A percentile compares a stretch with the other conserved stretches of the same genome.
phyloP scores from a whole-genome alignment of 2,113 vertebrate genomes.

The Genyomyrus donnyi region DNA sequence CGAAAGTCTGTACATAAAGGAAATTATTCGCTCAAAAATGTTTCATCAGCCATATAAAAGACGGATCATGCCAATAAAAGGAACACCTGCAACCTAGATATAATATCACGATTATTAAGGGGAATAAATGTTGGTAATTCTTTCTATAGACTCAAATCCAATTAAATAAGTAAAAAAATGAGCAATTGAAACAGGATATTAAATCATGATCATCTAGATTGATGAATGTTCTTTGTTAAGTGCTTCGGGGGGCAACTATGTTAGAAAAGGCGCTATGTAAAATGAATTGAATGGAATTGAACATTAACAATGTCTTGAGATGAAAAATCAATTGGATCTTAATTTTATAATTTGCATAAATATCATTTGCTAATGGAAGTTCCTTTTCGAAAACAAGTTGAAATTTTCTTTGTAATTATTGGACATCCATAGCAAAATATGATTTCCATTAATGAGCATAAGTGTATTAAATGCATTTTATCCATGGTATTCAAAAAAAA shows the following conservation, averaged over 20 bases:
- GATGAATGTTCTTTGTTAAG: conserved; percentile 65
- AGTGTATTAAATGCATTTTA: conserved; percentile 74
- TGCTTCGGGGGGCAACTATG: not conserved
- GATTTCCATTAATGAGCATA: conserved; percentile 77
- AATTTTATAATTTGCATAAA: conserved; percentile 60
- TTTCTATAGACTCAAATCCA: conserved; percentile 50
- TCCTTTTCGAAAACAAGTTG: conserved; percentile 60
- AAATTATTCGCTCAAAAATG: not conserved
- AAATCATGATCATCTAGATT: conserved; percentile 68
- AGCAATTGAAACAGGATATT: conserved; percentile 63
- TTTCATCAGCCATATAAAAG: not conserved
- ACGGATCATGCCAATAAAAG: not conserved
- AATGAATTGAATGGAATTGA: not conserved
- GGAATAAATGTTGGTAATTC: not conserved
- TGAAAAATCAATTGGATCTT: conserved; percentile 62
- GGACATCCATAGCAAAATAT: conserved; percentile 75
- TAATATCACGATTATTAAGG: not conserved
- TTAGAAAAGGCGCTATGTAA: not conserved
- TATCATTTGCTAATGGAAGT: conserved; percentile 62
- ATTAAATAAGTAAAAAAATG: conserved; percentile 50
- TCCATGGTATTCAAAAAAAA: conserved; percentile 59
- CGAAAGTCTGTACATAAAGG: not conserved
- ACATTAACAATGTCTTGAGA: conserved; percentile 64
- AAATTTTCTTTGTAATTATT: conserved; percentile 74
- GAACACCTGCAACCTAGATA: not conserved